A percentile compares a stretch with the other conserved stretches of the same genome.
These are phyloP conservation scores for Pelodytes ibericus DNA, from an alignment of 2,797 vertebrate species.

Conservation along the genomic window DNA sequence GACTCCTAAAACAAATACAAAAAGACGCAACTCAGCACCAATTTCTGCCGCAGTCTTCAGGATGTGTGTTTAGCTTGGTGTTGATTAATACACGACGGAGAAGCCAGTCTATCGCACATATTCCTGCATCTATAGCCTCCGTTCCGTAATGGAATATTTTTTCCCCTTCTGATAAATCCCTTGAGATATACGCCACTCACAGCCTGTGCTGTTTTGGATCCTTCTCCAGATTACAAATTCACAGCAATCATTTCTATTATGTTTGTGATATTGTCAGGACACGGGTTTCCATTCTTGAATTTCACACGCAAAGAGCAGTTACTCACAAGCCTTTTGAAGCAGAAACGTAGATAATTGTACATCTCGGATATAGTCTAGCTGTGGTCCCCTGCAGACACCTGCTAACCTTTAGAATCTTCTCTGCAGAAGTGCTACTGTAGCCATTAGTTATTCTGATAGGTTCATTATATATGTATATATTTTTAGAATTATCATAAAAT, in stretches of 20 bases:
- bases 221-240: background rate
- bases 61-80: no score
- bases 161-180: background rate
- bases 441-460: background rate
- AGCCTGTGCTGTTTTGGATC: no score
- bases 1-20: no score
- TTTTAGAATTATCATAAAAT: no score
- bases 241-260: constrained; percentile 22
- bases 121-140: background rate
- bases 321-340: constrained; percentile 23
- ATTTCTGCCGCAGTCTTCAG: background rate
- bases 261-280: background rate
- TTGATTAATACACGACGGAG: background rate
- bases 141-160: background rate
- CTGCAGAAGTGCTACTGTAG: background rate
- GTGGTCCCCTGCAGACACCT: background rate
- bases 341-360: constrained; percentile 14
- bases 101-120: background rate
- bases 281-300: background rate
- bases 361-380: background rate
- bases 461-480: constrained; percentile 7
- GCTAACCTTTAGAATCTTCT: background rate
- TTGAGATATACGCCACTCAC: background rate
- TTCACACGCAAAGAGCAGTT: constrained; percentile 5
- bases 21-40: no score